phyloP scores from a whole-genome alignment of 2,113 vertebrate species.

The Protobothrops flavoviridis region DNA sequence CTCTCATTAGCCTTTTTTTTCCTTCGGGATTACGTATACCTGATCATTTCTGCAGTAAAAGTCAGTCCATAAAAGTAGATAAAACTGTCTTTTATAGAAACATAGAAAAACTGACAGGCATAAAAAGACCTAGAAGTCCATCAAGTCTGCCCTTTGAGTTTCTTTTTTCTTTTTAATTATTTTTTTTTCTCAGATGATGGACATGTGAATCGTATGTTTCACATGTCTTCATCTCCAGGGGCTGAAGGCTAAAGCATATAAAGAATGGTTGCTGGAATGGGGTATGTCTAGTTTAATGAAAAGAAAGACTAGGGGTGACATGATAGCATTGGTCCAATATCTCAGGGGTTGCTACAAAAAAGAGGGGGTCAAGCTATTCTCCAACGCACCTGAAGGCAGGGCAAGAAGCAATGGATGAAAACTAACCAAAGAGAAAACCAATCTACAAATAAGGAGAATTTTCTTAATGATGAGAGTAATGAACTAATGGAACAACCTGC shows the following conservation, averaged over 20 bases:
- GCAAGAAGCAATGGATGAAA: background rate
- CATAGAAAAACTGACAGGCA: too few relatives aligned
- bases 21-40: too few relatives aligned
- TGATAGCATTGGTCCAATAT: background rate
- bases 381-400: background rate
- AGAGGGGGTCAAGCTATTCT: background rate
- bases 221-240: background rate
- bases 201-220: background rate
- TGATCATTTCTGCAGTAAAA: too few relatives aligned
- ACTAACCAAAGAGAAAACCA: background rate
- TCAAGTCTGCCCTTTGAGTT: background rate
- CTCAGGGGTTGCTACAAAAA: background rate
- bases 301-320: background rate
- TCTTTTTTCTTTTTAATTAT: background rate
- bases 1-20: too few relatives aligned
- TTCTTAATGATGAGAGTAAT: background rate
- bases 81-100: too few relatives aligned
- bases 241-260: background rate
- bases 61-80: too few relatives aligned
- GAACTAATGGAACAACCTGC: background rate
- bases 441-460: background rate
- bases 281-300: background rate
- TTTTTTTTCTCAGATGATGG: background rate
- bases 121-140: background rate
- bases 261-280: background rate